Conservation (phyloP, 2,888 invertebrate species). For the Melitaea athalia region DNA sequence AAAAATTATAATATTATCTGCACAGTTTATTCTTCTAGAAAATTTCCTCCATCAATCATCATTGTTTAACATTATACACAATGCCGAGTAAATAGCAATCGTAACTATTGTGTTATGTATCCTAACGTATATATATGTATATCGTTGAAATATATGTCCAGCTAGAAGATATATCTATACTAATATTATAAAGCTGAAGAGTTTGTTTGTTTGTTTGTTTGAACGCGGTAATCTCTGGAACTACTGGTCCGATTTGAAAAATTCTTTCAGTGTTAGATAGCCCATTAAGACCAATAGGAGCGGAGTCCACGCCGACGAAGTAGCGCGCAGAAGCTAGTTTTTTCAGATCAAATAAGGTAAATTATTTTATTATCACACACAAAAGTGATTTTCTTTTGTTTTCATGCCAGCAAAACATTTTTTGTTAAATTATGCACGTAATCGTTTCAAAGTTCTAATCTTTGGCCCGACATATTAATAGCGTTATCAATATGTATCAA, state of each 20-base stretch:
- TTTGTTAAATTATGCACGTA: slow-evolving; percentile 1
- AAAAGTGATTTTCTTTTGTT: not conserved
- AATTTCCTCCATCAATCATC: not conserved
- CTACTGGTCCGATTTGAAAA: no score
- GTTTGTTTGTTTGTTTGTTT: no score
- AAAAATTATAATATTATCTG: not conserved
- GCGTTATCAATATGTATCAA: slow-evolving; percentile 30
- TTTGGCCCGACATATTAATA: slow-evolving; percentile 20
- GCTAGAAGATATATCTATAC: no score
- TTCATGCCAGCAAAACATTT: not conserved
- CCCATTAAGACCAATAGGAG: no score
- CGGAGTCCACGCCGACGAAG: no score
- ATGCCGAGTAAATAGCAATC: not conserved
- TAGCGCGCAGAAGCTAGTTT: no score
- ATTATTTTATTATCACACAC: not conserved
- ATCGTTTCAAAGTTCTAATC: slow-evolving; percentile 3
- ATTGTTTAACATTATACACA: not conserved
- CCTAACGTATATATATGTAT: not conserved
- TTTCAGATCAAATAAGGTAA: no score
- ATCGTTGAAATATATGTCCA: not conserved
- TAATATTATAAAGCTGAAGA: no score
- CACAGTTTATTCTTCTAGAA: not conserved
- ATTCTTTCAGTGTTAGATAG: no score
- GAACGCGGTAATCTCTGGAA: no score
- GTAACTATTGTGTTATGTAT: not conserved